Conservation (phyloP, 2,797 vertebrate genomes). For the Micrastur ruficollis region DNA sequence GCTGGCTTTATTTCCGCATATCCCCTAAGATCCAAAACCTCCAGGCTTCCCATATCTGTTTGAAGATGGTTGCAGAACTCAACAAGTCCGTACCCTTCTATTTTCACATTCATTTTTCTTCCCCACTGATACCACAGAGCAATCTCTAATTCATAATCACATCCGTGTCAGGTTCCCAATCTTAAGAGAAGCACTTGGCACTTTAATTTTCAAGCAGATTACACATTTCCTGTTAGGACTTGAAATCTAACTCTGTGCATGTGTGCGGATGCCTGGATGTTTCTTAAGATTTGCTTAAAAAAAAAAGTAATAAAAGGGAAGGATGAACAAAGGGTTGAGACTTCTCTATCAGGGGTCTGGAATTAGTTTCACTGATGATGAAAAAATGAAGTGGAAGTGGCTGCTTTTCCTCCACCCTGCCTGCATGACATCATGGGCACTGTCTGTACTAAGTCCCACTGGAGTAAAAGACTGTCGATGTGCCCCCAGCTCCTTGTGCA, state of each 20-base stretch:
- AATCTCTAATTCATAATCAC: conserved; percentile 56
- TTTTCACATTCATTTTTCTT: not conserved
- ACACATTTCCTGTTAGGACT: conserved; percentile 56
- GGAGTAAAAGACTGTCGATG: not conserved
- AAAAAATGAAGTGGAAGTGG: not conserved
- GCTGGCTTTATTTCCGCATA: not conserved
- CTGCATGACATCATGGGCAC: not conserved
- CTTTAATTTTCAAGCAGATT: conserved; percentile 54
- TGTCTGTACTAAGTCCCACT: not conserved
- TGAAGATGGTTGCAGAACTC: conserved; percentile 23
- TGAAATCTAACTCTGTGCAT: conserved; percentile 25
- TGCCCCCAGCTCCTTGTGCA: not conserved
- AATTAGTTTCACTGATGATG: not conserved
- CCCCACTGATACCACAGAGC: conserved; percentile 27
- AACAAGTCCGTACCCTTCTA: conserved; percentile 35
- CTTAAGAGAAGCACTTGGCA: conserved; percentile 32
- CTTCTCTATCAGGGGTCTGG: not conserved
- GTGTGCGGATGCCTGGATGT: not conserved
- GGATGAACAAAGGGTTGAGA: not conserved
- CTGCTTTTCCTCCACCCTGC: not conserved
- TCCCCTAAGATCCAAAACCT: not conserved
- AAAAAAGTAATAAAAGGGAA: not conserved
- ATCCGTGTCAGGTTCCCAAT: conserved; percentile 44
- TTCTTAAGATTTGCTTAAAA: not conserved
- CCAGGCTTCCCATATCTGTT: not conserved